phyloP scores from a whole-genome alignment of 2,113 vertebrate species.

The Periophthalmus modestus region DNA sequence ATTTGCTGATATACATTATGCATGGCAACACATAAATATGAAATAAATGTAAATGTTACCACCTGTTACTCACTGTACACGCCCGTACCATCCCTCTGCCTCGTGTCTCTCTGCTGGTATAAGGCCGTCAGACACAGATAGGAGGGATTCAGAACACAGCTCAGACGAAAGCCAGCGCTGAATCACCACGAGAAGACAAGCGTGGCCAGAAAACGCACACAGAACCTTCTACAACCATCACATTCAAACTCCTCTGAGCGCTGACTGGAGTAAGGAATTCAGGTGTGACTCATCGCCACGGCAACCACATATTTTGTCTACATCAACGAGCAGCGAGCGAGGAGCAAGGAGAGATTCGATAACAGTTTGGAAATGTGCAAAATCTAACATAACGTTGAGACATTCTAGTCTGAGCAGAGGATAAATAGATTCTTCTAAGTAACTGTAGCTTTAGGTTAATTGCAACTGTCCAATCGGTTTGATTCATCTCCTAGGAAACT shows the following conservation, averaged over 20 bases:
- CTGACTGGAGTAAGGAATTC: constrained; percentile 9
- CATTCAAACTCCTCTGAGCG: neutral
- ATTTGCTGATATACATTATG: neutral
- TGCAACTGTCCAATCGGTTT: too few relatives aligned
- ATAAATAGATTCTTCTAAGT: too few relatives aligned
- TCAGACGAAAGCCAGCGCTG: constrained; percentile 1
- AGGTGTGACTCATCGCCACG: constrained; percentile 46
- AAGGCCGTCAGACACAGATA: constrained; percentile 24
- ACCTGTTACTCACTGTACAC: neutral
- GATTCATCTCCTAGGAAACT: too few relatives aligned
- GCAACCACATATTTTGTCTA: constrained; percentile 30
- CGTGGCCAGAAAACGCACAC: neutral
- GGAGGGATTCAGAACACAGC: constrained; percentile 46
- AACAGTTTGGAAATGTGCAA: neutral
- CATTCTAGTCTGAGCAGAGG: too few relatives aligned
- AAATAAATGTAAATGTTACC: neutral
- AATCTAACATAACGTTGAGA: neutral
- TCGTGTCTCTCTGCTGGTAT: neutral
- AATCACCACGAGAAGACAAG: constrained; percentile 18
- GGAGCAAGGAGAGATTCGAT: neutral
- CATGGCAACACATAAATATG: neutral
- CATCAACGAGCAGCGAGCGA: constrained; percentile 35
- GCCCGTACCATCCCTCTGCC: too few relatives aligned
- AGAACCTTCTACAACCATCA: constrained; percentile 15
- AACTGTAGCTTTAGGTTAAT: too few relatives aligned